These are phyloP conservation scores for Entomyzon cyanotis DNA, from an alignment of 2,113 vertebrate species.

Conservation along the genomic window DNA sequence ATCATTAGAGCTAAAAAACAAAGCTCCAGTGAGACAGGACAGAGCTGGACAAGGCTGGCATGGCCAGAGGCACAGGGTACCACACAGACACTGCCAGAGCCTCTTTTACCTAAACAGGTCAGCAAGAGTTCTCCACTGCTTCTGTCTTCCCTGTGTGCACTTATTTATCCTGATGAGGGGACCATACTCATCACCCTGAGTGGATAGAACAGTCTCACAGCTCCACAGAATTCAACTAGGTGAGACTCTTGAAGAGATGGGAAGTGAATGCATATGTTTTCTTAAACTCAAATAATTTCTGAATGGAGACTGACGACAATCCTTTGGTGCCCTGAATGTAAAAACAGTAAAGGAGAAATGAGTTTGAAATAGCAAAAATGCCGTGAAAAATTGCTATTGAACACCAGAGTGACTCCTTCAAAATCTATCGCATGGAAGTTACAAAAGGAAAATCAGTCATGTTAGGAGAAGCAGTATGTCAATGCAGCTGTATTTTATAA, in stretches of 20 bases:
- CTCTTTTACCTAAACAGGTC: neutral
- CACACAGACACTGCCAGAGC: neutral
- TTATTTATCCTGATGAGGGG: neutral
- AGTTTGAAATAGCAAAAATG: constrained; percentile 13
- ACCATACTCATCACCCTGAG: neutral
- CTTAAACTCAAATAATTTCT: neutral
- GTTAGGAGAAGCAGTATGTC: neutral
- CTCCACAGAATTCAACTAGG: neutral
- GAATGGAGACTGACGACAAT: neutral
- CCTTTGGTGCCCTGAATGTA: neutral
- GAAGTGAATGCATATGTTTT: neutral
- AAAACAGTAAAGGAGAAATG: neutral
- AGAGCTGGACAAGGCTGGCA: neutral
- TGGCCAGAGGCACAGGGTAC: neutral
- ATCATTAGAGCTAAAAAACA: neutral
- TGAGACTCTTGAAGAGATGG: neutral
- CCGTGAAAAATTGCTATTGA: constrained; percentile 21
- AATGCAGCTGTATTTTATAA: neutral
- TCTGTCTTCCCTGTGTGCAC: neutral
- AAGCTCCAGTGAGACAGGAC: neutral
- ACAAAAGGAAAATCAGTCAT: constrained; percentile 2
- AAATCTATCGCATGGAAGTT: neutral
- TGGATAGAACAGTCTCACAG: neutral
- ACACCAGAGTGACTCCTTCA: neutral
- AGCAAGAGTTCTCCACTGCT: neutral